These are phyloP conservation scores for Coregonus suidteri DNA, from an alignment of 2,797 vertebrate species.

Conservation along the genomic window DNA sequence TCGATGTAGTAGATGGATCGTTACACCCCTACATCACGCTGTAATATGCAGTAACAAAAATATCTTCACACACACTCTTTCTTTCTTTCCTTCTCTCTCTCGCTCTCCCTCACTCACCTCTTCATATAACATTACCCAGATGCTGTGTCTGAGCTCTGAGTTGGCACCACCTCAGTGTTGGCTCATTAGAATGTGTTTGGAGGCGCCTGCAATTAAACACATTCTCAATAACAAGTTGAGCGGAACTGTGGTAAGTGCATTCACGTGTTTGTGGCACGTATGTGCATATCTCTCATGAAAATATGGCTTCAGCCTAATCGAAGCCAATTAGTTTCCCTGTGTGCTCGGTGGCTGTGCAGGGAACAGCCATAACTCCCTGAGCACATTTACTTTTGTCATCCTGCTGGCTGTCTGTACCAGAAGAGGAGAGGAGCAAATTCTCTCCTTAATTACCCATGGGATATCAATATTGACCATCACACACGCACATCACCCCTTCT, in stretches of 20 bases:
- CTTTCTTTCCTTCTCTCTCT: no score
- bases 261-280: no score
- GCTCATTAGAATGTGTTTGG: not conserved
- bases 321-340: conserved; percentile 55
- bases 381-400: conserved; percentile 33
- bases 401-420: not conserved
- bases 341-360: conserved; percentile 24
- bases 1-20: no score
- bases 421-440: not conserved
- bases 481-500: not conserved
- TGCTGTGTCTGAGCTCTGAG: no score
- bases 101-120: no score
- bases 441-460: not conserved
- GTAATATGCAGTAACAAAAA: not conserved
- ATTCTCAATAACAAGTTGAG: conserved; percentile 6
- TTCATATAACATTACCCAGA: not conserved
- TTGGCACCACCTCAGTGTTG: not conserved
- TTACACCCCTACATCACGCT: no score
- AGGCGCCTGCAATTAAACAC: not conserved
- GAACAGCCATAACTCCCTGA: conserved; percentile 49
- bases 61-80: not conserved
- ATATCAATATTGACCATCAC: not conserved
- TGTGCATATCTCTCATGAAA: conserved; percentile 48
- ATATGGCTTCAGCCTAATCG: conserved; percentile 56
- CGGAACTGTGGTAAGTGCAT: not conserved